phyloP scores from a whole-genome alignment of 2,113 vertebrate genomes.

The Anguilla rostrata region DNA sequence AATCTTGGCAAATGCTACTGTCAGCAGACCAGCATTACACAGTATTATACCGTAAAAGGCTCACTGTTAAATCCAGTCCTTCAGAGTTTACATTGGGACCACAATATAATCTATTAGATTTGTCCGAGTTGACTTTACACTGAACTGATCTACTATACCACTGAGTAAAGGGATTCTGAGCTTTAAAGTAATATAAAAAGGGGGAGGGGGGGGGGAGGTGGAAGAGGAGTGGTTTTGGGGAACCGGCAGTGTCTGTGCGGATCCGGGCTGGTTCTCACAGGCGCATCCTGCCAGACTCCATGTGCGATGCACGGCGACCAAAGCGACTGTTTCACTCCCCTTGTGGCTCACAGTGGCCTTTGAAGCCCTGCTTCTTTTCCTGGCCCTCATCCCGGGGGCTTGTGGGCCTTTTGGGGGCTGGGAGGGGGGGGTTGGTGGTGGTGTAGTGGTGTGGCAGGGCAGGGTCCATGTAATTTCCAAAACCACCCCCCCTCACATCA shows the following conservation, averaged over 20 bases:
- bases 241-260: neutral
- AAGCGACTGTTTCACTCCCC: neutral
- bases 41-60: too few species aligned
- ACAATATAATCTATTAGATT: too few species aligned
- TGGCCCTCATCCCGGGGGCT: neutral
- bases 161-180: neutral
- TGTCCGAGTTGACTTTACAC: neutral
- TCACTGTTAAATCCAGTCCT: too few species aligned
- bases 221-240: neutral
- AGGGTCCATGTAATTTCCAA: neutral
- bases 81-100: too few species aligned
- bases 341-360: constrained; percentile 1
- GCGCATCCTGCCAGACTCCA: constrained; percentile 3
- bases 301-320: neutral
- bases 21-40: too few species aligned
- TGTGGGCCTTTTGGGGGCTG: neutral
- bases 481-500: neutral
- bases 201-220: neutral
- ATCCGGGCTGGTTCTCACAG: constrained; percentile 10
- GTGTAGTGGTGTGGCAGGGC: too few species aligned
- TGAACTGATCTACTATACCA: neutral
- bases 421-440: too few species aligned
- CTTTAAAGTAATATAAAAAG: neutral
- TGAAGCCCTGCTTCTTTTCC: neutral
- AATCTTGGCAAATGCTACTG: too few species aligned